These are phyloP conservation scores for Phoxinus dragarum DNA, from an alignment of 2,797 vertebrate genomes.

Conservation along the genomic window DNA sequence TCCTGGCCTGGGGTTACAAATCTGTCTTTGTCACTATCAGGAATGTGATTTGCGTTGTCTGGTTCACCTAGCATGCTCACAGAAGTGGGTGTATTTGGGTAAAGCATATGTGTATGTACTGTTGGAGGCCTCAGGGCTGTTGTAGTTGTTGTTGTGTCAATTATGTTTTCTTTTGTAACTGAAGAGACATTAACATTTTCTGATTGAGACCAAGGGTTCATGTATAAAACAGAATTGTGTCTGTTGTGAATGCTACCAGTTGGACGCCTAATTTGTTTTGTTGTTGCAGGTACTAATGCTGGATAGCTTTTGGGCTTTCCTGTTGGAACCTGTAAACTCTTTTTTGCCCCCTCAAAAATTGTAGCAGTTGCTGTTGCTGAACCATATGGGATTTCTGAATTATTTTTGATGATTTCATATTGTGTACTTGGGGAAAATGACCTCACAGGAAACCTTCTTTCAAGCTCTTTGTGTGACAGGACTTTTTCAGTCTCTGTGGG, in stretches of 20 bases:
- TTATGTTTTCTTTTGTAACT: constrained; percentile 38
- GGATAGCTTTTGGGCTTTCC: constrained; percentile 51
- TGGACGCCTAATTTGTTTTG: constrained; percentile 53
- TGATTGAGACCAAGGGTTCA: constrained; percentile 66
- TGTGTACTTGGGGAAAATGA: constrained; percentile 40
- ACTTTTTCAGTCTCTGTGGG: constrained; percentile 15
- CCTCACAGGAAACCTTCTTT: constrained; percentile 39
- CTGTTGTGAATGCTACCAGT: constrained; percentile 52
- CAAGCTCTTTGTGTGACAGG: constrained; percentile 48
- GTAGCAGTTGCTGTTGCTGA: neutral
- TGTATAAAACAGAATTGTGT: constrained; percentile 54
- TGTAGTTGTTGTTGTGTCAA: constrained; percentile 54
- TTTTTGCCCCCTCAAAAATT: constrained; percentile 38
- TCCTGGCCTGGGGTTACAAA: constrained; percentile 55
- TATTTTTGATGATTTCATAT: constrained; percentile 42
- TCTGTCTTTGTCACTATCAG: constrained; percentile 65
- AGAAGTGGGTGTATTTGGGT: constrained; percentile 43
- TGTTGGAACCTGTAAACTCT: constrained; percentile 50
- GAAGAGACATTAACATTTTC: constrained; percentile 53
- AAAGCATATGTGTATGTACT: constrained; percentile 51
- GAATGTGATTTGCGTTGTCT: constrained; percentile 70
- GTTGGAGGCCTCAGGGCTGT: constrained; percentile 52
- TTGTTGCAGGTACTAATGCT: constrained; percentile 47
- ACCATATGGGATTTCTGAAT: constrained; percentile 47
- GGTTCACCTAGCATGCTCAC: constrained; percentile 50